Evolutionary conservation across 2,113 vertebrate species (phyloP), one percentile per base, ranked within the genome.

Genomic region (Urocolius indicus): DNA sequence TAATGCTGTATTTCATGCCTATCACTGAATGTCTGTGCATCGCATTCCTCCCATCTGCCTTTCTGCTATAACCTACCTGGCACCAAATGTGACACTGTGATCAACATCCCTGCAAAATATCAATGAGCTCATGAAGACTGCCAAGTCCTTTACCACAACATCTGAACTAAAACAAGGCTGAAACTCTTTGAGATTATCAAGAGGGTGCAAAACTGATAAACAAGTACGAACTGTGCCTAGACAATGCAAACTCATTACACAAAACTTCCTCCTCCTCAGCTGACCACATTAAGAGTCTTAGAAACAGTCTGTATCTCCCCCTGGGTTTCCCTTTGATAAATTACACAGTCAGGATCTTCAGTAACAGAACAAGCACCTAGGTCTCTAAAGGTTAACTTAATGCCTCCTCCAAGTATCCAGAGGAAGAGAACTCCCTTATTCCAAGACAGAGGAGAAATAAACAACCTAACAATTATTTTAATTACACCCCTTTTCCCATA

Each of bases 21-120:
- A 43, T 41, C 49, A 55, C 59, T 11, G 34, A 81, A 67, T 12
- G 8, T 9, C 38, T 63, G 22, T 30, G 26, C 71, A 15, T 54
- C 41, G 34, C 23, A 12, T 16, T 69, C 66, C 30, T 68, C 51
- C 23, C 3, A 29, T 9, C 66, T 58, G 43, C 80, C 58, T 57
- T 72, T 48, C 68, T 58, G 46, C 36, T 43, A 43, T 14, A 68
- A 30, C 36, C 36, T 1, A 2, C 59, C 45, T 32, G 43, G 21
- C n/a, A 48, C 26, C 36, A 54, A 43, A 0, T 4, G 2, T 46
- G 58, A 6, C 29, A 61, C 49, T 63, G 63, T 3, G 0, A 14
- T 38, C 45, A n/a, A 69, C 48, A 68, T 19, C 55, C 29, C 71
- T 69, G 49, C 20, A 63, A 54, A 59, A 34, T 18, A 32, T 38